phyloP scores from a whole-genome alignment of 1,140 invertebrate species.

The Lethocerus indicus region DNA sequence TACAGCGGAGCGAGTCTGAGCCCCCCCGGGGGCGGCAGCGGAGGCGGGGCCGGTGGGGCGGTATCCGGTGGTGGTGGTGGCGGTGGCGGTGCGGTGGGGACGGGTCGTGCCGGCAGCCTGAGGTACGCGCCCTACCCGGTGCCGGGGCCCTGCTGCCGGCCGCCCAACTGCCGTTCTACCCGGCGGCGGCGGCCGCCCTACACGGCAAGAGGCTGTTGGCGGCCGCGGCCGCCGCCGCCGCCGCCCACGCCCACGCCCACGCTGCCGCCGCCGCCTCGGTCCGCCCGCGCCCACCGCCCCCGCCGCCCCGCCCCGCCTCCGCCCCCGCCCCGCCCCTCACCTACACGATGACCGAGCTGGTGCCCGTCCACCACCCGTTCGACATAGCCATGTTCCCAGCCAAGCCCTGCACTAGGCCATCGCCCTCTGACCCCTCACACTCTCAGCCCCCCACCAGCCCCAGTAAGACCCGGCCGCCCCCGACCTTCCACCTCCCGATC shows the following conservation, averaged over 20 bases:
- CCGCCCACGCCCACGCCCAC: slow-evolving; percentile 8
- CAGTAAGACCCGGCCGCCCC: slow-evolving; percentile 4
- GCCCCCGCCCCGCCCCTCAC: too few relatives aligned
- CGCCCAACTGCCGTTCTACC: too few relatives aligned
- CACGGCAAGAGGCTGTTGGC: too few relatives aligned
- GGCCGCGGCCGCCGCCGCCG: too few relatives aligned
- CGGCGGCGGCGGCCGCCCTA: too few relatives aligned
- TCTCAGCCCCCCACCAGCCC: background rate
- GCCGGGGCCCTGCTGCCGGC: too few relatives aligned
- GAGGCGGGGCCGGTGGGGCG: too few relatives aligned
- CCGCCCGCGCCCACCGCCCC: slow-evolving; percentile 22
- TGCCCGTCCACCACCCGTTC: slow-evolving; percentile 26
- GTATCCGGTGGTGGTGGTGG: too few relatives aligned
- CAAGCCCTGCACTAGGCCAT: slow-evolving; percentile 6
- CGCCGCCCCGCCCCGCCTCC: too few relatives aligned
- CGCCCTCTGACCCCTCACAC: slow-evolving; percentile 8
- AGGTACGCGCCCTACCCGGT: slow-evolving; percentile 37
- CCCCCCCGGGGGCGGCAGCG: too few relatives aligned
- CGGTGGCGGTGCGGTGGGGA: slow-evolving; percentile 15
- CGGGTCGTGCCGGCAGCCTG: slow-evolving; percentile 22
- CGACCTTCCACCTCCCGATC: too few relatives aligned
- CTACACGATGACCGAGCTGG: slow-evolving; percentile 48
- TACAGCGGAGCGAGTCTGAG: too few relatives aligned
- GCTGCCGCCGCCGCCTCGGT: slow-evolving; percentile 10
- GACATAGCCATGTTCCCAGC: slow-evolving; percentile 1